Evolutionary conservation across 2,113 vertebrate species (phyloP).

Genomic region (Illadopsis cleaveri): DNA sequence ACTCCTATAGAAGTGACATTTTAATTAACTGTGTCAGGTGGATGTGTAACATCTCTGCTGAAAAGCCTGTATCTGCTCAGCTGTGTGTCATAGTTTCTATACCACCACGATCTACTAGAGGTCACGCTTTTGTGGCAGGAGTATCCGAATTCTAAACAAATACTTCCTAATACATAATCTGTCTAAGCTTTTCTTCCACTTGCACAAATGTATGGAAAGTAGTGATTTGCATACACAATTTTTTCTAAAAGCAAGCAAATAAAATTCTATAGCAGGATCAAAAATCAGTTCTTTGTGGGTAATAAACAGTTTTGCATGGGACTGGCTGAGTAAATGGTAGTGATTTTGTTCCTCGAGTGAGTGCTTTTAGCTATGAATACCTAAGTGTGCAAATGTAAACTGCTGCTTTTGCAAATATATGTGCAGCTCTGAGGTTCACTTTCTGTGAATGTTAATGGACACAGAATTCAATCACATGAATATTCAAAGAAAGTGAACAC

Average conservation of each 20-base stretch:
- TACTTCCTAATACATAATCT: not conserved
- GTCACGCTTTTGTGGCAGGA: not conserved
- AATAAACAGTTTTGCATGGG: slow-evolving; percentile 33
- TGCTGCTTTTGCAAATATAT: not conserved
- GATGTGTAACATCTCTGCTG: slow-evolving; percentile 56
- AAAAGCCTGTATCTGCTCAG: slow-evolving; percentile 59
- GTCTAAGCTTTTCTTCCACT: not conserved
- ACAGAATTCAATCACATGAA: slow-evolving; percentile 34
- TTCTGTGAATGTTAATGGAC: slow-evolving; percentile 47
- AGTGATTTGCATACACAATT: not conserved
- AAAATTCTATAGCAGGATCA: not conserved
- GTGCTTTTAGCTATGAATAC: slow-evolving; percentile 49
- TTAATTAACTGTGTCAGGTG: slow-evolving; percentile 69
- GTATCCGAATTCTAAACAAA: slow-evolving; percentile 28
- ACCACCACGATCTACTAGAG: not conserved
- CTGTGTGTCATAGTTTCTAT: slow-evolving; percentile 35
- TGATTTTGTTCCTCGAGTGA: not conserved
- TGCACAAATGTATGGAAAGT: not conserved
- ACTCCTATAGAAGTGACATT: slow-evolving; percentile 61
- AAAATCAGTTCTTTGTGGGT: slow-evolving; percentile 8
- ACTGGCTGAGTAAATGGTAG: not conserved
- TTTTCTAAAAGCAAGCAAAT: not conserved
- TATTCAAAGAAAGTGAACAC: slow-evolving; percentile 50
- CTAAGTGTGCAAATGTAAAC: slow-evolving; percentile 44
- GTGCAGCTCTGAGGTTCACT: slow-evolving; percentile 32